These are phyloP conservation scores for Pseudotriccus pelzelni DNA, from an alignment of 2,797 vertebrate species.

Conservation along the genomic window DNA sequence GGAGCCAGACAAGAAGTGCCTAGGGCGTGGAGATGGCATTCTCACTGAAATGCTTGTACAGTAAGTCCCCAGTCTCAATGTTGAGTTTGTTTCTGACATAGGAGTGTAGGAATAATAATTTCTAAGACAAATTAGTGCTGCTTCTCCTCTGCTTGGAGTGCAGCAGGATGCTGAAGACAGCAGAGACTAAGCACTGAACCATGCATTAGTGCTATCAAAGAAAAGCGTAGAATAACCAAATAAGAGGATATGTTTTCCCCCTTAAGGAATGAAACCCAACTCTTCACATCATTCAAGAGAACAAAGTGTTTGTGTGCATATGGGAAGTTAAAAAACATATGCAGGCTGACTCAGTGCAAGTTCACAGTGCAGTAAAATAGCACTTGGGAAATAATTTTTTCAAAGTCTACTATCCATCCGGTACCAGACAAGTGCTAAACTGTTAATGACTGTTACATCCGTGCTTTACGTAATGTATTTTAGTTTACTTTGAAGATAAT, in stretches of 20 bases:
- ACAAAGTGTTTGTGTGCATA: neutral
- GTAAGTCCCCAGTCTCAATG: neutral
- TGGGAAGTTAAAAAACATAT: neutral
- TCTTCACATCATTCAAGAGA: neutral
- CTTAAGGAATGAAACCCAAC: neutral
- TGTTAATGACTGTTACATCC: neutral
- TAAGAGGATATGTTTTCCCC: neutral
- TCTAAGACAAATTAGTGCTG: neutral
- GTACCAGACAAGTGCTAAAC: neutral
- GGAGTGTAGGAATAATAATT: neutral
- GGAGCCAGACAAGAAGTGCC: neutral
- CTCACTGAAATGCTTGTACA: neutral
- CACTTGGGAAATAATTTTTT: neutral
- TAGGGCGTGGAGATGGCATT: rapidly evolving
- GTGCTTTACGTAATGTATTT: neutral
- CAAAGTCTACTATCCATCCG: neutral
- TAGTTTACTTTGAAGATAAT: neutral
- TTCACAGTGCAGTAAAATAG: neutral
- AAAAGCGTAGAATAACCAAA: neutral
- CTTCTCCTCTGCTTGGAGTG: neutral
- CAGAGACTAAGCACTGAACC: neutral
- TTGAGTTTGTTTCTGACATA: neutral
- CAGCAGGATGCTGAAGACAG: neutral
- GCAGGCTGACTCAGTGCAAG: neutral
- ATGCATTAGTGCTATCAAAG: neutral